Base-by-base conservation (phyloP, 2,888 invertebrate species). In the Idaea biselata region DNA sequence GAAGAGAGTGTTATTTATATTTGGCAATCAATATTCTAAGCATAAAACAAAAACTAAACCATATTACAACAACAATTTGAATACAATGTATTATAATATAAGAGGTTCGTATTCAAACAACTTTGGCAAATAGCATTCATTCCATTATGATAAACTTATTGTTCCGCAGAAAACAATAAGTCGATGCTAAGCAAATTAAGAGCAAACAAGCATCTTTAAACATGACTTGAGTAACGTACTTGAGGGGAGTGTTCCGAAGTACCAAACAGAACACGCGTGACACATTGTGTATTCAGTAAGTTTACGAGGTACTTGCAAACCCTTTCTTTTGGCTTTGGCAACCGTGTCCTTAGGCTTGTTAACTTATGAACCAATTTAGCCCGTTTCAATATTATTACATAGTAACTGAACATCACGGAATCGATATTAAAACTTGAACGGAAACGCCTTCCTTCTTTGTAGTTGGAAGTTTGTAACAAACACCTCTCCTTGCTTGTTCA, bases 261-360 rank as follows among this genome's bases (percentile, higher is more conserved):
- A 56, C 18, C 18, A 18, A 18, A 69, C 18, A n/a, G n/a, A n/a
- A 56, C 32, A 32, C 32, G 65, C 70, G 67, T 70, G 72, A 73
- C 70, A 70, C 70, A 75, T 80, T 82, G 79, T 82, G 76, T 81
- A 82, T 79, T 81, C 78, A 76, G 76, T 73, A 73, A 72, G 75
- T 83, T 86, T 86, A 87, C 78, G 77, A 75, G 76, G 79, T 75
- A 78, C 79, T 83, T 83, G 14, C 44, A 14, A 82, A 82, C 79
- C 80, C 80, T 77, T 79, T 79, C 78, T 77, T 83, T 82, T 79
- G 80, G 80, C 81, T 83, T 82, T 79, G 80, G 80, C 81, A 80
- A 74, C 68, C 70, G 68, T 71, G 72, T 66, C 64, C 73, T 66
- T 70, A 68, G 66, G 67, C 67, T 67, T 71, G 64, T 69, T 70